These are phyloP conservation scores for Mobula hypostoma DNA, from an alignment of 2,113 vertebrate genomes.

Conservation along the genomic window DNA sequence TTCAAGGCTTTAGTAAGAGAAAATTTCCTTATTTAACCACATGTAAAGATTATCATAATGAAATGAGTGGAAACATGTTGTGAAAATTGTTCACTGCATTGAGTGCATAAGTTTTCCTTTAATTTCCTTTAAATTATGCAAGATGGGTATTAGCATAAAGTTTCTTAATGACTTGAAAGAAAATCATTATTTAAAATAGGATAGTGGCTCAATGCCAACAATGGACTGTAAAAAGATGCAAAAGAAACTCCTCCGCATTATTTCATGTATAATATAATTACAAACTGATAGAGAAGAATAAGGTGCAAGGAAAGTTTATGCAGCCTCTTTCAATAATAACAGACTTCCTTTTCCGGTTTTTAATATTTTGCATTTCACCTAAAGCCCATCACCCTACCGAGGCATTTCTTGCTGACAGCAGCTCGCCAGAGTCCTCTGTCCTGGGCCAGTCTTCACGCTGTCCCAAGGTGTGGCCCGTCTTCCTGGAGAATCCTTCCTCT, in stretches of 20 bases:
- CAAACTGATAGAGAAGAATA: not conserved
- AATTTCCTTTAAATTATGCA: constrained; percentile 4
- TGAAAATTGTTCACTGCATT: not conserved
- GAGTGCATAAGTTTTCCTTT: not conserved
- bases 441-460: too few relatives aligned
- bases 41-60: not conserved
- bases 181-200: not conserved
- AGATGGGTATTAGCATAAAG: not conserved
- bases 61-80: not conserved
- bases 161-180: constrained; percentile 1
- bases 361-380: not conserved
- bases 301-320: not conserved
- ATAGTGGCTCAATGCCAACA: not conserved
- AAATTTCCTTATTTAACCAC: not conserved
- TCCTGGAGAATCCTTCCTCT: too few relatives aligned
- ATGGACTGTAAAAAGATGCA: not conserved
- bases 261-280: not conserved
- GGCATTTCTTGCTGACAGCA: too few relatives aligned
- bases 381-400: too few relatives aligned
- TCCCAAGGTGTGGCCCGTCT: too few relatives aligned
- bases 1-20: not conserved
- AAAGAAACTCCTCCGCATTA: not conserved
- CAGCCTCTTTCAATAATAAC: not conserved
- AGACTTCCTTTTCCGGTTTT: not conserved
- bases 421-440: too few relatives aligned